Percentiles rank a stretch among this genome's conserved stretches.
These are phyloP conservation scores for Aphidius ervi DNA, from an alignment of 1,140 invertebrate genomes.

Conservation along the genomic window DNA sequence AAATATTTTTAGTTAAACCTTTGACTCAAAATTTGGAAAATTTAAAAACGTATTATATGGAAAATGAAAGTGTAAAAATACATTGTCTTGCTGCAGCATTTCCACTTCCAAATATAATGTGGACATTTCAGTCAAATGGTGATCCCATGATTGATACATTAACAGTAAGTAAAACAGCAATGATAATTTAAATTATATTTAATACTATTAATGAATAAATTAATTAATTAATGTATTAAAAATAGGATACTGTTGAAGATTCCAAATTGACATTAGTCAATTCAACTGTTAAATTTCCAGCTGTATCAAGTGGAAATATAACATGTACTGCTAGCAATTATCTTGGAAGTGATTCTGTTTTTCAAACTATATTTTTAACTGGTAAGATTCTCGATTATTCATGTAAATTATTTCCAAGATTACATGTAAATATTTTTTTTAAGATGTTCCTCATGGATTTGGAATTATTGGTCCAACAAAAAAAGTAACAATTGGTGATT, in stretches of 20 bases:
- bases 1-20: conserved; percentile 44
- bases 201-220: no score
- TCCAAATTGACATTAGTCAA: conserved; percentile 4
- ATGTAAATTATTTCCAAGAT: no score
- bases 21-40: conserved; percentile 37
- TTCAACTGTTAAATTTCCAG: conserved; percentile 22
- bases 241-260: conserved; percentile 14
- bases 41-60: conserved; percentile 44
- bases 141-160: conserved; percentile 9
- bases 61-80: conserved; percentile 41
- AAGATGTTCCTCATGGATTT: conserved; percentile 43
- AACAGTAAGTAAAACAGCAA: conserved; percentile 15
- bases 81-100: conserved; percentile 48
- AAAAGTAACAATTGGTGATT: conserved; percentile 52
- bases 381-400: conserved; percentile 27
- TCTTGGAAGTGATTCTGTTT: conserved; percentile 29
- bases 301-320: conserved; percentile 32
- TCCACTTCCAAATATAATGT: conserved; percentile 52
- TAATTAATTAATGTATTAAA: no score
- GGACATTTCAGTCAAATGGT: conserved; percentile 40
- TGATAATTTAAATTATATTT: no score
- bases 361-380: conserved; percentile 33
- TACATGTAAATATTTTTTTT: conserved; percentile 32
- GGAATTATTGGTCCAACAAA: conserved; percentile 41
- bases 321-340: conserved; percentile 36